Conservation (phyloP, 2,113 vertebrate genomes). For the Pseudorasbora parva region DNA sequence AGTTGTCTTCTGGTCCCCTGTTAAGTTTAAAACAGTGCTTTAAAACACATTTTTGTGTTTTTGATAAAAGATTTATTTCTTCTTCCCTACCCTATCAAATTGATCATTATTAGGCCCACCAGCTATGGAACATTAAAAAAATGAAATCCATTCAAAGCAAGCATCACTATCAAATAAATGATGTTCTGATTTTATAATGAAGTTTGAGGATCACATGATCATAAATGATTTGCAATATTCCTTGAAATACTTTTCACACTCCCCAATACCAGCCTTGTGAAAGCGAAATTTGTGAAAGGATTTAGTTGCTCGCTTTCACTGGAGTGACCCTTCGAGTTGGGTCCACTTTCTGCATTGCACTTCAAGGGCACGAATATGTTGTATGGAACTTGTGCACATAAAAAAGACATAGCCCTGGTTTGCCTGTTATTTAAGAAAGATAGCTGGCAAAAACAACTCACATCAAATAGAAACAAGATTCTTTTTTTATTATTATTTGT, state of each 20-base stretch:
- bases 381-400: not conserved
- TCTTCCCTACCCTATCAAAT: not conserved
- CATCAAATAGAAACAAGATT: slow-evolving; percentile 19
- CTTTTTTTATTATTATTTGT: not conserved
- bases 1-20: not conserved
- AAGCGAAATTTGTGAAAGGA: not conserved
- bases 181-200: too few species aligned
- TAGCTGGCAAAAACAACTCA: not conserved
- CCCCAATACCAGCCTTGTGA: not conserved
- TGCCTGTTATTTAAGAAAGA: not conserved
- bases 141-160: not conserved
- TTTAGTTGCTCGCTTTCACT: not conserved
- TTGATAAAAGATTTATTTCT: slow-evolving; percentile 19
- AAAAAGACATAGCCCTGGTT: not conserved
- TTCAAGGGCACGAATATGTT: not conserved
- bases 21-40: not conserved
- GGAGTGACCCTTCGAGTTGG: not conserved
- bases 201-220: not conserved
- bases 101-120: not conserved
- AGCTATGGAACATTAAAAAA: not conserved
- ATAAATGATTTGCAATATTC: not conserved
- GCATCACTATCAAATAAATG: not conserved
- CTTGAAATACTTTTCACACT: not conserved
- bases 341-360: not conserved
- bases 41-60: too few species aligned